phyloP scores from a whole-genome alignment of 2,888 invertebrate species.

The Ceriagrion tenellum region DNA sequence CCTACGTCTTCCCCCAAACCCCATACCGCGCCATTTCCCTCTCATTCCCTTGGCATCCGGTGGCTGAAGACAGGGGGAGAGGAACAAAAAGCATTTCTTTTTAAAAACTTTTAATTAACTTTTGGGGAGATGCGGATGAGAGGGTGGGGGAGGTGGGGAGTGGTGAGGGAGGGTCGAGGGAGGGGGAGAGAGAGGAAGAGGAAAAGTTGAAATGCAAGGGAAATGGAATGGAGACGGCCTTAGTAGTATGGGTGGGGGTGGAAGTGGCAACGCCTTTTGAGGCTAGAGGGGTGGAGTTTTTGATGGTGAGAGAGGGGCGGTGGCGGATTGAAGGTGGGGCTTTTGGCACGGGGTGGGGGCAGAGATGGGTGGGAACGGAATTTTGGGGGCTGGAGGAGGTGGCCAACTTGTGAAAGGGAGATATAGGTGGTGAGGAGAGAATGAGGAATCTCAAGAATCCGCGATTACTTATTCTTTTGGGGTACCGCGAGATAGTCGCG shows the following conservation, averaged over 20 bases:
- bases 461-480: too few relatives aligned
- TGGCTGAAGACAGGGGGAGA: not conserved
- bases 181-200: not conserved
- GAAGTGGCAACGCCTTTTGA: not conserved
- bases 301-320: too few relatives aligned
- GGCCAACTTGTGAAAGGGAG: too few relatives aligned
- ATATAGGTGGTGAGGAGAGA: too few relatives aligned
- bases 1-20: not conserved
- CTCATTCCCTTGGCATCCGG: slow-evolving; percentile 7
- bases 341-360: too few relatives aligned
- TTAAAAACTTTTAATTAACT: slow-evolving; percentile 67
- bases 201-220: not conserved
- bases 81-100: slow-evolving; percentile 65
- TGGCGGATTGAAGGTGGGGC: too few relatives aligned
- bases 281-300: not conserved
- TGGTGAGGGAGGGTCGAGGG: not conserved
- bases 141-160: not conserved
- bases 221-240: not conserved
- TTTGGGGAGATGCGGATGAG: slow-evolving; percentile 47
- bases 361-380: too few relatives aligned
- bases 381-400: too few relatives aligned
- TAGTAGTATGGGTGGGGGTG: not conserved
- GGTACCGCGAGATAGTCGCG: too few relatives aligned
- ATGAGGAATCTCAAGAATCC: too few relatives aligned
- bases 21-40: not conserved